Evolutionary conservation across 2,888 invertebrate genomes (phyloP).

Genomic region (Hydrotaea cyrtoneurina): DNA sequence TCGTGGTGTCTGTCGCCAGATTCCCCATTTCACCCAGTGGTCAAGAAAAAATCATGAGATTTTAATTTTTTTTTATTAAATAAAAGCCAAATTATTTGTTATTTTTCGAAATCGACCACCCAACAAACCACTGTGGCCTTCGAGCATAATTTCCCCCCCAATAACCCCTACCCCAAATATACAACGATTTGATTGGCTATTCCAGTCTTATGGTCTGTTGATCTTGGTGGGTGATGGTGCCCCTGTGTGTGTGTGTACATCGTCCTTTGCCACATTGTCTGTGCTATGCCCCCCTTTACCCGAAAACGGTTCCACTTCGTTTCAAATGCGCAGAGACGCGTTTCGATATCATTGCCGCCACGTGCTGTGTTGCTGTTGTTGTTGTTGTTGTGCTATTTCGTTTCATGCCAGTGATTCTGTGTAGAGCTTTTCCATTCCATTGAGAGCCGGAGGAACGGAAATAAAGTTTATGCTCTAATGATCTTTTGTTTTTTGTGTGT

Average conservation of each 20-base stretch:
- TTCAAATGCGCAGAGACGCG: neutral
- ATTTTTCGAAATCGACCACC: no score
- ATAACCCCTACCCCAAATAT: neutral
- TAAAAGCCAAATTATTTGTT: no score
- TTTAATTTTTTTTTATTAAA: no score
- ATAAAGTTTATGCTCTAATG: slow-evolving; percentile 17
- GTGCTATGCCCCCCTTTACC: neutral
- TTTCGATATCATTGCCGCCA: neutral
- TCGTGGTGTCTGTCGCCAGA: no score
- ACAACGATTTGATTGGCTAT: neutral
- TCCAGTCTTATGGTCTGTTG: neutral
- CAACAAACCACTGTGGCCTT: no score
- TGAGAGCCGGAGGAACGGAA: slow-evolving; percentile 5
- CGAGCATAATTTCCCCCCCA: neutral
- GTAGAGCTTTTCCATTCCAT: neutral
- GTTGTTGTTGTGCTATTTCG: neutral
- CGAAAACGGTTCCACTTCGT: neutral
- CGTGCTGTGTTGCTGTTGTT: neutral
- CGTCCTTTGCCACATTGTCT: neutral
- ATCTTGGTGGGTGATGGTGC: neutral
- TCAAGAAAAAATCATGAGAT: no score
- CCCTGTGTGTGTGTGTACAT: neutral
- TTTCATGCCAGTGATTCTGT: slow-evolving; percentile 11
- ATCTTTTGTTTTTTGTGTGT: no score
- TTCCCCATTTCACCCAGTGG: no score